Base-by-base conservation (phyloP, 2,113 vertebrate species). In the Trichomycterus rosablanca region DNA sequence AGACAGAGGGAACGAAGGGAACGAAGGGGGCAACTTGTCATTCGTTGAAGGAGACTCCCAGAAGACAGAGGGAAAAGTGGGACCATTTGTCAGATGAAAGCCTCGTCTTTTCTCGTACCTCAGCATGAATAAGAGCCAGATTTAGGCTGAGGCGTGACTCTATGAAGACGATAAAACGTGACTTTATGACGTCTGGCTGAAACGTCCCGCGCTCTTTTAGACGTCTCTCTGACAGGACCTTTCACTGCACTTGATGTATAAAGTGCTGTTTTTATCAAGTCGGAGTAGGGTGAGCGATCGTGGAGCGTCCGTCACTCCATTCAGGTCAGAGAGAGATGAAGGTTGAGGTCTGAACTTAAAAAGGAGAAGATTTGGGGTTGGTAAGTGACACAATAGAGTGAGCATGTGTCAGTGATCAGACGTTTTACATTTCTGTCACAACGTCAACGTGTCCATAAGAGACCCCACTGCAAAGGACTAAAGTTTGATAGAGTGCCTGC, bases 21-120 rank as follows among this genome's bases (percentile, higher is more conserved):
- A 34, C 15, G 23, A 12, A 51, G 46, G 30, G 5, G 60, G 26
- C 43, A 71, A 51, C 70, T 69, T 64, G 63, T 72, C 68, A 74
- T 70, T 57, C 59, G 54, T 54, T 66, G 30, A 57, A 56, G 64
- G 67, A 70, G 52, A 67, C 42, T 70, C 44, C 48, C 40, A 56
- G 22, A 65, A 76, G 68, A 69, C 56, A 66, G 68, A 43, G 55
- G 63, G 68, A 22, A 76, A 78, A 78, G 68, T 71, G 76, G 58
- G 68, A 51, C 71, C 58, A 75, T 78, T 78, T 78, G 71, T 76
- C 74, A 78, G 66, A 78, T 74, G 66, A 74, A 76, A 74, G 76
- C 53, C 59, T 30, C 44, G 48, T 63, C 44, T 63, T 48, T 67
- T 59, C 51, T 52, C 20, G 9, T 46, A 52, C 37, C 28, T 63